Evolutionary conservation across 2,113 vertebrate species (phyloP).

Genomic region (Antigone vipio): DNA sequence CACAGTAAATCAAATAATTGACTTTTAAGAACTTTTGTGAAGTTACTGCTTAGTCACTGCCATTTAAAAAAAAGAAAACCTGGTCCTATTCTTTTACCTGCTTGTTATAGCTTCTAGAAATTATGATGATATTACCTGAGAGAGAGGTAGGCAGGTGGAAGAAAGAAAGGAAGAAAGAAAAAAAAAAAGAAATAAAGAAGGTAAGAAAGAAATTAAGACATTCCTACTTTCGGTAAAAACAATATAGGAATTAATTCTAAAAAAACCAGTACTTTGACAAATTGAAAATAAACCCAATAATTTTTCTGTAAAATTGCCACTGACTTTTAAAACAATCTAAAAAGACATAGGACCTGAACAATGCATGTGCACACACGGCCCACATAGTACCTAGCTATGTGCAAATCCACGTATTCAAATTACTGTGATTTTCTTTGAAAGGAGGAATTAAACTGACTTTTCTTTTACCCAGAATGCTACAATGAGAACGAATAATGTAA

Average conservation of each 20-base stretch:
- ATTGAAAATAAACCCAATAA: background rate
- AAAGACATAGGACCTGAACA: background rate
- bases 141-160: background rate
- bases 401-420: background rate
- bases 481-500: background rate
- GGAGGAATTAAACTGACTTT: slow-evolving; percentile 9
- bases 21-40: slow-evolving; percentile 10
- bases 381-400: background rate
- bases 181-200: background rate
- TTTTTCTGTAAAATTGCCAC: background rate
- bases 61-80: slow-evolving; percentile 11
- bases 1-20: slow-evolving; percentile 1
- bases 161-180: background rate
- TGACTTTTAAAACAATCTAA: background rate
- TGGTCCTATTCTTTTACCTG: background rate
- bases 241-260: background rate
- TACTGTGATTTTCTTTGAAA: slow-evolving; percentile 23
- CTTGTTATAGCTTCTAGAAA: slow-evolving; percentile 6
- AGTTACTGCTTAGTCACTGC: background rate
- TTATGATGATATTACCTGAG: background rate
- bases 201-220: background rate
- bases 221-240: background rate
- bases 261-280: background rate
- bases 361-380: background rate
- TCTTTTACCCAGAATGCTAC: background rate